Evolutionary conservation across 2,888 invertebrate genomes (phyloP).

Genomic region (Conus canariensis): DNA sequence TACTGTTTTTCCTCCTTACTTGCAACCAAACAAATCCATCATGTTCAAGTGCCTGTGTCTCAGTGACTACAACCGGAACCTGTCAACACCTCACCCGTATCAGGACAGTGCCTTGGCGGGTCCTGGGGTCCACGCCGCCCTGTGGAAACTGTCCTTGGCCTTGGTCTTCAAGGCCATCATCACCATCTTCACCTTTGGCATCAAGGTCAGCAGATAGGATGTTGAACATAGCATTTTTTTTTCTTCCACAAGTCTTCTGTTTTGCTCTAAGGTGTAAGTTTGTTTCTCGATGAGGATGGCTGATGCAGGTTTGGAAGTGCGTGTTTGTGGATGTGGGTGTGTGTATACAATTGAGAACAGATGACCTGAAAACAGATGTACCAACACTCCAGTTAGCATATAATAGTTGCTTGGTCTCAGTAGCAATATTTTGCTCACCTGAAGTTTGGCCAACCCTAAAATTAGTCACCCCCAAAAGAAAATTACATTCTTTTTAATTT

Average conservation of each 20-base stretch:
- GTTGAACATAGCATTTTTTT: too few relatives aligned
- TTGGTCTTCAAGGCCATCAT: slow-evolving; percentile 93
- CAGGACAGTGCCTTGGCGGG: slow-evolving; percentile 66
- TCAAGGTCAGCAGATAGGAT: slow-evolving; percentile 84
- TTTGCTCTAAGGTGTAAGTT: background rate
- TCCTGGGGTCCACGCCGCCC: slow-evolving; percentile 84
- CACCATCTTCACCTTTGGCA: slow-evolving; percentile 99
- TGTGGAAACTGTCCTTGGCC: slow-evolving; percentile 93
- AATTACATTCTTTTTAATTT: too few relatives aligned
- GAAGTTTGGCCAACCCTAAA: too few relatives aligned
- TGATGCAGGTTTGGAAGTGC: background rate
- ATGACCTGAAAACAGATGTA: too few relatives aligned
- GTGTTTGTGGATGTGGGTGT: background rate
- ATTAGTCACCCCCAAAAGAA: too few relatives aligned
- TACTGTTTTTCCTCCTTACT: too few relatives aligned
- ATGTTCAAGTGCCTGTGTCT: background rate
- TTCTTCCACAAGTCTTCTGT: too few relatives aligned
- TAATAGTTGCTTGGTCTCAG: too few relatives aligned
- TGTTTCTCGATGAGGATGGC: background rate
- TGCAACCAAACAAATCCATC: background rate
- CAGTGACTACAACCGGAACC: slow-evolving; percentile 95
- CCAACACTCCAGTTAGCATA: too few relatives aligned
- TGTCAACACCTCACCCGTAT: slow-evolving; percentile 85
- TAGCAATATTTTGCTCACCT: too few relatives aligned
- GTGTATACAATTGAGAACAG: background rate